These are phyloP conservation scores for Nanorana parkeri DNA, from an alignment of 2,113 vertebrate genomes.

Conservation along the genomic window DNA sequence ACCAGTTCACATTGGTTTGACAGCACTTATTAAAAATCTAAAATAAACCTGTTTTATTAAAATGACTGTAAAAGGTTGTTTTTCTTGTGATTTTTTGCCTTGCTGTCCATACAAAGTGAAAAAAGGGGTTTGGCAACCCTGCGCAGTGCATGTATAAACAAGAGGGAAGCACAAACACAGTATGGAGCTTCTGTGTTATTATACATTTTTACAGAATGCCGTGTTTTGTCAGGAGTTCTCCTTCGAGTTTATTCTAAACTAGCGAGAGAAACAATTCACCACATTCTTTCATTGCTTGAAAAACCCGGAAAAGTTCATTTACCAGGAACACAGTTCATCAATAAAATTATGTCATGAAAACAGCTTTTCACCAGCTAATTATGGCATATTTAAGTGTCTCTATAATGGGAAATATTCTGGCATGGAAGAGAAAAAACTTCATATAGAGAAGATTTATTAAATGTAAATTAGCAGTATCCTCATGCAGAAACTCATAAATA, in stretches of 20 bases:
- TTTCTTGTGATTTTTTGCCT: no score
- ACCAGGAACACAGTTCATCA: conserved; percentile 21
- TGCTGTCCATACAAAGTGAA: no score
- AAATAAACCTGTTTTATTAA: no score
- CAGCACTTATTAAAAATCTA: no score
- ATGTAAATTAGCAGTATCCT: conserved; percentile 38
- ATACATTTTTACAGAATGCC: no score
- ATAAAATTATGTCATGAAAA: conserved; percentile 34
- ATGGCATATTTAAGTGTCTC: conserved; percentile 21
- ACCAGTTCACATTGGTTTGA: no score
- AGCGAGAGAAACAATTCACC: neutral
- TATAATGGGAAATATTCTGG: neutral
- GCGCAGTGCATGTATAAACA: no score
- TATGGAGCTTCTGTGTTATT: no score
- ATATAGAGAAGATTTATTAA: conserved; percentile 40
- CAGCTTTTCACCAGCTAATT: conserved; percentile 33
- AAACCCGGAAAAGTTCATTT: neutral
- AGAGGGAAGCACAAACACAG: no score
- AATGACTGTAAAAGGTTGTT: no score
- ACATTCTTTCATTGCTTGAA: neutral
- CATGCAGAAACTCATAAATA: conserved; percentile 45
- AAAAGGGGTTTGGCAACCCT: no score
- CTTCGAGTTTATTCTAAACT: neutral
- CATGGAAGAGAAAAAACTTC: neutral
- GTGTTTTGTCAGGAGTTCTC: no score